Conservation (phyloP, 2,888 invertebrate genomes). For the Crepidodera aurea region DNA sequence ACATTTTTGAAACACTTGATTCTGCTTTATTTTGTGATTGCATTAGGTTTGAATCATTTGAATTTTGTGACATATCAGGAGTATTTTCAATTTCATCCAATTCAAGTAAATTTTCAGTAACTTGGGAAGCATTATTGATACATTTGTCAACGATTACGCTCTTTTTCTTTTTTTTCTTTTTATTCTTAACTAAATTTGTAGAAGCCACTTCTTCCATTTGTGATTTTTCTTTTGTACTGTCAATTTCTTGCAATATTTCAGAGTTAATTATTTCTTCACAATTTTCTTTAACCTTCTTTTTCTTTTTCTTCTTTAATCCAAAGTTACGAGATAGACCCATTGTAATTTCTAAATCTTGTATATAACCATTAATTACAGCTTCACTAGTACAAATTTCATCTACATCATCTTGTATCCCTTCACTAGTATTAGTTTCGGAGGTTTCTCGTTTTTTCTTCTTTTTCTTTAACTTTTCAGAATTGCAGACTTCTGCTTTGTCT, state of each 20-base stretch:
- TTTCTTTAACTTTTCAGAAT: conserved; percentile 24
- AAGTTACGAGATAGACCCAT: neutral
- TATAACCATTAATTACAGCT: neutral
- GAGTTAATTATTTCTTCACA: too few species aligned
- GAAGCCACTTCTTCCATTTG: neutral
- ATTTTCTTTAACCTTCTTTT: conserved; percentile 2
- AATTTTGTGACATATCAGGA: too few species aligned
- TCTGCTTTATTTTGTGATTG: conserved; percentile 8
- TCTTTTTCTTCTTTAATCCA: conserved; percentile 3
- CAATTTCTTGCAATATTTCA: too few species aligned
- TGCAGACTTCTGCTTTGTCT: neutral
- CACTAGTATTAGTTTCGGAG: neutral
- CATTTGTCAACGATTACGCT: too few species aligned
- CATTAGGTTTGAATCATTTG: too few species aligned
- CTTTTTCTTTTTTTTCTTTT: conserved; percentile 1
- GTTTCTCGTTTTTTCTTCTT: conserved; percentile 30
- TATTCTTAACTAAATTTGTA: too few species aligned
- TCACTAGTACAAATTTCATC: neutral
- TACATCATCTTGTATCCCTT: neutral
- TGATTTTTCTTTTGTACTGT: too few species aligned
- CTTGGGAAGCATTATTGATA: too few species aligned
- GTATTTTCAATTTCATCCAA: too few species aligned
- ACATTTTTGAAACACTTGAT: too few species aligned
- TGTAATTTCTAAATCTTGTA: conserved; percentile 13
- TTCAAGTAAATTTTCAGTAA: too few species aligned